phyloP scores from a whole-genome alignment of 2,797 vertebrate genomes.

The Pantherophis vulpinus region DNA sequence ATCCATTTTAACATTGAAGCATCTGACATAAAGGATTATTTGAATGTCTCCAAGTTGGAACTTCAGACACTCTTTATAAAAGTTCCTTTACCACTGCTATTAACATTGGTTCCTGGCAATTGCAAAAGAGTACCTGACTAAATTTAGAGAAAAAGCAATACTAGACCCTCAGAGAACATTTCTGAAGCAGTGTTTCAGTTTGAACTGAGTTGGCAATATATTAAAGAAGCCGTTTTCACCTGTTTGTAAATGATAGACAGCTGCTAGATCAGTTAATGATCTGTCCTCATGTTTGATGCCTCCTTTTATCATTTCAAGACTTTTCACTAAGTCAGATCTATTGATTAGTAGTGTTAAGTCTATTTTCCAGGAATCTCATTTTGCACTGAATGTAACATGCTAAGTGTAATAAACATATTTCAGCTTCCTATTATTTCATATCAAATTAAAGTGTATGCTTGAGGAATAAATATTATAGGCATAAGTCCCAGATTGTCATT shows the following conservation, averaged over 20 bases:
- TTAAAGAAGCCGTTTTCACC: slow-evolving; percentile 57
- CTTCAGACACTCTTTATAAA: slow-evolving; percentile 52
- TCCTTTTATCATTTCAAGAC: slow-evolving; percentile 62
- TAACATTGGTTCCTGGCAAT: slow-evolving; percentile 57
- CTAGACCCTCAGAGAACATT: slow-evolving; percentile 24
- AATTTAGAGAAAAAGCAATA: slow-evolving; percentile 59
- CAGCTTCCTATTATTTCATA: slow-evolving; percentile 33
- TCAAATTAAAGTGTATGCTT: slow-evolving; percentile 63
- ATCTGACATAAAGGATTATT: slow-evolving; percentile 52
- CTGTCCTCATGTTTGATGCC: slow-evolving; percentile 61
- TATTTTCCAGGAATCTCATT: slow-evolving; percentile 60
- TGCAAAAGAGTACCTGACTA: slow-evolving; percentile 57
- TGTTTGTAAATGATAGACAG: slow-evolving; percentile 52
- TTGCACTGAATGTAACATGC: slow-evolving; percentile 58
- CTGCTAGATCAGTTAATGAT: slow-evolving; percentile 62
- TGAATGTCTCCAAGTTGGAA: slow-evolving; percentile 44
- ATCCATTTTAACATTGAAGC: slow-evolving; percentile 25
- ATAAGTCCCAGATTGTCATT: slow-evolving; percentile 48
- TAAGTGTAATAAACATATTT: slow-evolving; percentile 50
- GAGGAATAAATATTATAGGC: slow-evolving; percentile 54
- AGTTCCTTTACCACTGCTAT: slow-evolving; percentile 55
- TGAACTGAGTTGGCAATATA: slow-evolving; percentile 53
- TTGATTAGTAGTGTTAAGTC: slow-evolving; percentile 64
- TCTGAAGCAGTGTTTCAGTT: slow-evolving; percentile 57
- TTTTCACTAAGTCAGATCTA: slow-evolving; percentile 67